Percentiles rank a stretch among this genome's conserved stretches.
These are phyloP conservation scores for Drosophila erecta DNA, from an alignment of 1,140 invertebrate species.

Conservation along the genomic window DNA sequence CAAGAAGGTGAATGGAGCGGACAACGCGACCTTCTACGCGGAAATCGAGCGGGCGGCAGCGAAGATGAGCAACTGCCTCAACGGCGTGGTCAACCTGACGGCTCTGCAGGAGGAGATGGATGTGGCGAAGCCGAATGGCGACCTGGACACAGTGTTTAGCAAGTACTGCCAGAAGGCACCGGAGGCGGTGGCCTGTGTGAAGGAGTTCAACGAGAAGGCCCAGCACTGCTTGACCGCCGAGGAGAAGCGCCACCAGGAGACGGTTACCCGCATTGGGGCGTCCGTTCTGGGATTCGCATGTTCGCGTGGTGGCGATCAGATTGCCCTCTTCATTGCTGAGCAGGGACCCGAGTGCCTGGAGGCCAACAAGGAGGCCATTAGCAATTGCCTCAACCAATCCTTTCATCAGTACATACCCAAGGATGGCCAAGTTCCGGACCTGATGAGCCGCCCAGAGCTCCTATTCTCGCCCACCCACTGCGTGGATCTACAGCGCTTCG, in stretches of 20 bases:
- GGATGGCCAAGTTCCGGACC: conserved; percentile 60
- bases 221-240: conserved; percentile 88
- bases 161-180: conserved; percentile 88
- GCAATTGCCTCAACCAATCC: conserved; percentile 88
- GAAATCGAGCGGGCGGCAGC: conserved; percentile 71
- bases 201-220: conserved; percentile 86
- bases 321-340: conserved; percentile 92
- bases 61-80: conserved; percentile 85
- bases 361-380: conserved; percentile 87
- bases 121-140: conserved; percentile 86
- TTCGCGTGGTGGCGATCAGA: conserved; percentile 91
- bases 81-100: conserved; percentile 85
- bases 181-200: conserved; percentile 87
- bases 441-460: conserved; percentile 73
- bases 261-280: conserved; percentile 88
- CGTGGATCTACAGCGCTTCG: conserved; percentile 86
- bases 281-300: conserved; percentile 90
- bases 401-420: conserved; percentile 85
- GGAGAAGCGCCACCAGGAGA: conserved; percentile 85
- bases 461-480: conserved; percentile 74
- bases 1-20: conserved; percentile 63
- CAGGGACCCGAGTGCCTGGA: conserved; percentile 90
- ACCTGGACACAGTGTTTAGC: conserved; percentile 88
- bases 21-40: conserved; percentile 67
- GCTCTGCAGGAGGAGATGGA: conserved; percentile 87